Evolutionary conservation across 2,888 invertebrate genomes (phyloP).

Genomic region (Microplitis manilae): DNA sequence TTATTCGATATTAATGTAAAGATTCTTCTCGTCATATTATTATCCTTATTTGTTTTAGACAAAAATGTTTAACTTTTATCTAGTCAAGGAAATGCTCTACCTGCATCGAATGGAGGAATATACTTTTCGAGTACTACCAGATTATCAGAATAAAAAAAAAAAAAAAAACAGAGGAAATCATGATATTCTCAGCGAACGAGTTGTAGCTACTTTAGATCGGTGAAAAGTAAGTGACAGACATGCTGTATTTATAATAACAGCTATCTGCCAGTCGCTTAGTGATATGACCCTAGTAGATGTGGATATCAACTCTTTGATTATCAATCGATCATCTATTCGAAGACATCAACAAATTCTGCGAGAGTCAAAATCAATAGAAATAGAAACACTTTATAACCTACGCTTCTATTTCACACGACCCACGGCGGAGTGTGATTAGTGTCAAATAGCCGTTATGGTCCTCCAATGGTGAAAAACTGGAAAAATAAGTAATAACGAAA

Average conservation of each 20-base stretch:
- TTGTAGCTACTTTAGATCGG: conserved; percentile 45
- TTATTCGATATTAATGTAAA: too few relatives aligned
- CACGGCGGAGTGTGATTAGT: too few relatives aligned
- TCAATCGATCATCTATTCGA: too few relatives aligned
- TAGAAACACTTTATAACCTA: too few relatives aligned
- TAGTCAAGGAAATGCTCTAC: conserved; percentile 14
- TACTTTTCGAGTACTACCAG: neutral
- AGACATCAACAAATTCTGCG: too few relatives aligned
- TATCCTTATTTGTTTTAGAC: conserved; percentile 12
- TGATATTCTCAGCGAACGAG: conserved; percentile 41
- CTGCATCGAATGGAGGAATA: conserved; percentile 25
- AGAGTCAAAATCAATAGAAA: too few relatives aligned
- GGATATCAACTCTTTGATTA: too few relatives aligned
- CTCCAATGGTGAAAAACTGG: too few relatives aligned
- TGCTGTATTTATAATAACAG: conserved; percentile 41
- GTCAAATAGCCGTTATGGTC: too few relatives aligned
- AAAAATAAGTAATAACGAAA: too few relatives aligned
- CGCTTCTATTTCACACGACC: too few relatives aligned
- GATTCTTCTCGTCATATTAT: too few relatives aligned
- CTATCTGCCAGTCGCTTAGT: conserved; percentile 10
- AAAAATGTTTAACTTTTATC: conserved; percentile 14
- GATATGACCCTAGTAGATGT: neutral
- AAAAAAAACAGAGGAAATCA: neutral
- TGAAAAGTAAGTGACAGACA: conserved; percentile 39
- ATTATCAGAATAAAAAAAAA: conserved; percentile 36